Percentiles rank a stretch among this genome's conserved stretches.
Evolutionary conservation across 1,140 invertebrate genomes (phyloP).

Genomic region (Lepeophtheirus salmonis): DNA sequence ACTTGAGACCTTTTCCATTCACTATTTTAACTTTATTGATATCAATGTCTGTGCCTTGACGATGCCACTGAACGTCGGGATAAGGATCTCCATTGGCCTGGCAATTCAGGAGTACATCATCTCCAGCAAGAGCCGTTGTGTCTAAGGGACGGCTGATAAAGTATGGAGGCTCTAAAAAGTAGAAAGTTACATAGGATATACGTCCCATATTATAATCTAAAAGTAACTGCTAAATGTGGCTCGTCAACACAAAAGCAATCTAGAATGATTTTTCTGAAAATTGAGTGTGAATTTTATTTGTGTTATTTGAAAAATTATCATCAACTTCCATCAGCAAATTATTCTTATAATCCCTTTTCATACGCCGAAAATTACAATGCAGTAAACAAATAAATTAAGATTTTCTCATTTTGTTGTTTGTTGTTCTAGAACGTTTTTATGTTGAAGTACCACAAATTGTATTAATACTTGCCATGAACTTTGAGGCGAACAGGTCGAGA

Average conservation of each 20-base stretch:
- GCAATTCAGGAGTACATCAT: constrained; percentile 9
- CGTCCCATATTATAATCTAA: too few relatives aligned
- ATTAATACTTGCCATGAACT: constrained; percentile 6
- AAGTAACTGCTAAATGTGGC: background rate
- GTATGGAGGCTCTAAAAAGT: constrained; percentile 10
- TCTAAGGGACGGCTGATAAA: background rate
- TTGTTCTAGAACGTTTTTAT: too few relatives aligned
- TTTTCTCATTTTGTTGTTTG: too few relatives aligned
- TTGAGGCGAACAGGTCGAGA: background rate
- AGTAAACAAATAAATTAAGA: too few relatives aligned
- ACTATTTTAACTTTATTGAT: constrained; percentile 15
- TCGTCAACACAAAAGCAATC: too few relatives aligned
- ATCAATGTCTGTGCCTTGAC: constrained; percentile 3
- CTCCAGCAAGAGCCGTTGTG: background rate
- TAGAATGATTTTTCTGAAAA: too few relatives aligned
- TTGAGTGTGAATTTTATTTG: too few relatives aligned
- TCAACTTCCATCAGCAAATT: too few relatives aligned
- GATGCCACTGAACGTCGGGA: constrained; percentile 12
- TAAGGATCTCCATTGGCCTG: constrained; percentile 9
- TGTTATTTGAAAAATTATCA: too few relatives aligned
- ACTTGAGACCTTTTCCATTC: background rate
- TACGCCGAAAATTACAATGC: background rate
- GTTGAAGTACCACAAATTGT: background rate
- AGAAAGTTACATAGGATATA: background rate
- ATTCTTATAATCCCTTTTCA: too few relatives aligned